Evolutionary conservation across 2,113 vertebrate species (phyloP).

Genomic region (Merops nubicus): DNA sequence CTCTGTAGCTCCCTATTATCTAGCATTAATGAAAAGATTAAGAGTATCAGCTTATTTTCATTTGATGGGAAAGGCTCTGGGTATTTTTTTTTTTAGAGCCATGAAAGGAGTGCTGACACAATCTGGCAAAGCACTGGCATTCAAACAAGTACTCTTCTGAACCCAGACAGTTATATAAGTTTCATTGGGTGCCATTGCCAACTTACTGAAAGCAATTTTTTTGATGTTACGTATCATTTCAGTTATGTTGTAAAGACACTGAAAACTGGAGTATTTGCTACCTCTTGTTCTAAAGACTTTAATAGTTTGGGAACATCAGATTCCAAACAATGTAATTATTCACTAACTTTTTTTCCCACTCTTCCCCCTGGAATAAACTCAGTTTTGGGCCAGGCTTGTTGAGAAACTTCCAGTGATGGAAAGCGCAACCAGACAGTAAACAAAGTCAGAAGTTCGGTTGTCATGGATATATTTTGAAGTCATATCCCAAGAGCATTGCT

Average conservation of each 20-base stretch:
- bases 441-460: neutral
- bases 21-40: conserved; percentile 47
- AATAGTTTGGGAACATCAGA: neutral
- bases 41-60: conserved; percentile 55
- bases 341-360: neutral
- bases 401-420: neutral
- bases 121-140: conserved; percentile 58
- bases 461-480: neutral
- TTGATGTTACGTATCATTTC: neutral
- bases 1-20: conserved; percentile 48
- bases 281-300: neutral
- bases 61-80: conserved; percentile 36
- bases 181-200: conserved; percentile 35
- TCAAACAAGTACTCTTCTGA: conserved; percentile 58
- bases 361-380: neutral
- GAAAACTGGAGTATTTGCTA: neutral
- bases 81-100: neutral
- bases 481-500: neutral
- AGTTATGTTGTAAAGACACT: neutral
- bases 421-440: neutral
- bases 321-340: conserved; percentile 28
- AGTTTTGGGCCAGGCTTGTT: neutral
- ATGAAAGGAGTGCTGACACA: conserved; percentile 59
- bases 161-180: conserved; percentile 55
- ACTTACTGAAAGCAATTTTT: conserved; percentile 6